phyloP scores from a whole-genome alignment of 2,888 invertebrate species.

The Phortica magna region DNA sequence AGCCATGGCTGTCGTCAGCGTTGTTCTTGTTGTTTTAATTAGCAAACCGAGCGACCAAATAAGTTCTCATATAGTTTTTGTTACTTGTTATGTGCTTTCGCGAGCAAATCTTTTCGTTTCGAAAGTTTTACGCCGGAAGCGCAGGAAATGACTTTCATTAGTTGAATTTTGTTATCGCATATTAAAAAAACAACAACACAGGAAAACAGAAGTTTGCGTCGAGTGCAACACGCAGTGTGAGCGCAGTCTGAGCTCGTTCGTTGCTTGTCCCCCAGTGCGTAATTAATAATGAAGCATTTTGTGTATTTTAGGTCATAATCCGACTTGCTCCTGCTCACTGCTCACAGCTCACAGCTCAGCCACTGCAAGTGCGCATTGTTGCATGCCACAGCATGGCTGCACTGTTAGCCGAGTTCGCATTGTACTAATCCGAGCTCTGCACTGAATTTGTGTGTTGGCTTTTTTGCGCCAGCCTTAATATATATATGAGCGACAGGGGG shows the following conservation, averaged over 20 bases:
- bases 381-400: too few relatives aligned
- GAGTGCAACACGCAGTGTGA: not conserved
- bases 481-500: not conserved
- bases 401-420: too few relatives aligned
- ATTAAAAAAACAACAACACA: too few relatives aligned
- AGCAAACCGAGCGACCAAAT: constrained; percentile 62
- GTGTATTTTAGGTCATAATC: not conserved
- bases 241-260: not conserved
- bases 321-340: not conserved
- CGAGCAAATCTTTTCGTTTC: constrained; percentile 62
- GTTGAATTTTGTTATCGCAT: constrained; percentile 42
- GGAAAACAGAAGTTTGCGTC: not conserved
- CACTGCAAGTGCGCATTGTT: too few relatives aligned
- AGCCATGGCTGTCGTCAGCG: constrained; percentile 21
- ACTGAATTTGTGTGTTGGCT: not conserved
- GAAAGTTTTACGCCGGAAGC: constrained; percentile 59
- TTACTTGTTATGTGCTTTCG: constrained; percentile 51
- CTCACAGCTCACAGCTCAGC: too few relatives aligned
- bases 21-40: constrained; percentile 71
- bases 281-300: constrained; percentile 27
- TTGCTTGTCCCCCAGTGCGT: constrained; percentile 17
- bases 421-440: not conserved
- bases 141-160: constrained; percentile 71
- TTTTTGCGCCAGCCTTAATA: not conserved
- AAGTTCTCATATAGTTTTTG: constrained; percentile 67